Evolutionary conservation across 1,140 invertebrate genomes (phyloP), one percentile per base, ranked within the genome.

Genomic region (Hypothenemus hampei): DNA sequence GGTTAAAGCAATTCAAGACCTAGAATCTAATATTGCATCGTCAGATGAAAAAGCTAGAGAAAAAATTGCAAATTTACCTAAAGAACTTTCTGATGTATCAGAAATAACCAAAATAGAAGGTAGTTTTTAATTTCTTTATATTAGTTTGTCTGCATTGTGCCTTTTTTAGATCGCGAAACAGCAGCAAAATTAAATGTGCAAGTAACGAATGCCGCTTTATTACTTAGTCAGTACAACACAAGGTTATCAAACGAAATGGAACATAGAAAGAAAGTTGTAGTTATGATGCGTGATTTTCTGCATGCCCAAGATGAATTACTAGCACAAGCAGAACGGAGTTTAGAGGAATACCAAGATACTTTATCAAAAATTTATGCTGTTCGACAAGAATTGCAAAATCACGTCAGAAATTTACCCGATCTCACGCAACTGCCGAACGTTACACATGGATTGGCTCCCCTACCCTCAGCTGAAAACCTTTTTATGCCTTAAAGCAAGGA

Each of bases 391-490:
- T 82, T 97, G 1, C 87, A 90, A 68, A 89, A 89, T 24, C 93
- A 97, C 73, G 83, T 97, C 61, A 86, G 91, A 47, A 96, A 91
- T 75, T 75, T 97, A 57, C 93, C 93, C 0, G 93, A 97, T 73
- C 77, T 97, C 33, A 92, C 87, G 1, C 83, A 90, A 61, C 72
- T 97, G 55, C 92, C 93, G 0, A 88, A 92, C 65, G 89, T 96
- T 0, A 93, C 89, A 2, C 89, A 89, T 29, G 90, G 90, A 1
- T 71, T 96, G 11, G 89, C 90, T 8, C 93, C 94, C 1, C 74
- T 97, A 55, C 93, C 94, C 15, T 95, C 92, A 6, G 93, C 93
- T 35, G 92, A 93, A 1, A 92, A 97, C 75, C 78, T 98, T 4
- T 97, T 97, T 60, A 69, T 66, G 64, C 64, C 57, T 26, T 65